Evolutionary conservation across 2,888 invertebrate genomes (phyloP).

Genomic region (Stegana nigrithorax): DNA sequence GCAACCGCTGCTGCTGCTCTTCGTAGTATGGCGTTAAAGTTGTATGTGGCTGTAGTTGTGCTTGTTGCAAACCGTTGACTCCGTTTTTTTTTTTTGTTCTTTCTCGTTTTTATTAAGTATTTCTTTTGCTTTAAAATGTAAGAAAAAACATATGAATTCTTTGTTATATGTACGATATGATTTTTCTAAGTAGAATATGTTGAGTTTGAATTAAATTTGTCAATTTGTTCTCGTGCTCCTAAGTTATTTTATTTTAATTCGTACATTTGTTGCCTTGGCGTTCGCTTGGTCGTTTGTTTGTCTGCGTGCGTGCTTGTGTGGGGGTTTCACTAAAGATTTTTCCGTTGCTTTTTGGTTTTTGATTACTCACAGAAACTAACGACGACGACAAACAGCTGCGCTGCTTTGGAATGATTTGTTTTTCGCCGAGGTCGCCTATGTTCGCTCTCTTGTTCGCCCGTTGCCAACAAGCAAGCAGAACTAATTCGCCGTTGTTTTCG

Average conservation of each 20-base stretch:
- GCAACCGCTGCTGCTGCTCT: too few relatives aligned
- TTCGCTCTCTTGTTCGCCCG: slow-evolving; percentile 1
- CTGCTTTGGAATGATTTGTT: slow-evolving; percentile 16
- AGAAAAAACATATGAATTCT: background rate
- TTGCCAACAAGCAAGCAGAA: background rate
- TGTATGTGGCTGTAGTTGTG: background rate
- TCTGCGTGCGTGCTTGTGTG: slow-evolving; percentile 18
- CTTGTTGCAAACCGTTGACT: background rate
- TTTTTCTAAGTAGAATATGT: too few relatives aligned
- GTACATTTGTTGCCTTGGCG: slow-evolving; percentile 9
- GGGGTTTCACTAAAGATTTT: slow-evolving; percentile 29
- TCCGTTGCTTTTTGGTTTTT: slow-evolving; percentile 36
- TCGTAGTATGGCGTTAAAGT: too few relatives aligned
- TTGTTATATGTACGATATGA: background rate
- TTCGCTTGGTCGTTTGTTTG: slow-evolving; percentile 18
- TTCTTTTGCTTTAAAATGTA: background rate
- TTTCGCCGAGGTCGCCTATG: slow-evolving; percentile 14
- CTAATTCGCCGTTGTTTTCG: background rate
- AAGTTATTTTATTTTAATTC: slow-evolving; percentile 6
- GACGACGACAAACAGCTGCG: slow-evolving; percentile 39
- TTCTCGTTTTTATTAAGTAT: too few relatives aligned
- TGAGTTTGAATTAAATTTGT: background rate
- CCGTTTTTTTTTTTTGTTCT: too few relatives aligned
- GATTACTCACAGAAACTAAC: slow-evolving; percentile 42
- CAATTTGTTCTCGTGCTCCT: slow-evolving; percentile 16